These are phyloP conservation scores for Ophion costatus DNA, from an alignment of 2,888 invertebrate genomes.

Conservation along the genomic window DNA sequence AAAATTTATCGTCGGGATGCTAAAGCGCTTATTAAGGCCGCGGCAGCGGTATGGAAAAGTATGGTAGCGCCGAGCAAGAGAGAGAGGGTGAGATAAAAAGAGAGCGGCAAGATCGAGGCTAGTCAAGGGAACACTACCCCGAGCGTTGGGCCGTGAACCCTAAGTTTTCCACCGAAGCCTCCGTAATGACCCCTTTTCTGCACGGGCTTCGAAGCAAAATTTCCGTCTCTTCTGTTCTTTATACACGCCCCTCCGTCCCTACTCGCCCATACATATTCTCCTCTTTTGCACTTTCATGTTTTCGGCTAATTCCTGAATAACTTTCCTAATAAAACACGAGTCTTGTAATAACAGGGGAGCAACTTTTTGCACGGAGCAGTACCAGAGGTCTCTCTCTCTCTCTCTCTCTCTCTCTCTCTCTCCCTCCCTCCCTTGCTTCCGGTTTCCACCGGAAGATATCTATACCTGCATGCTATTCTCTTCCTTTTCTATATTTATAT, in stretches of 20 bases:
- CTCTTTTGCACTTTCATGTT: slow-evolving; percentile 63
- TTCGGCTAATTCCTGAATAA: slow-evolving; percentile 73
- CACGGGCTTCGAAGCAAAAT: slow-evolving; percentile 57
- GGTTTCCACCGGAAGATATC: slow-evolving; percentile 15
- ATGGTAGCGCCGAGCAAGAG: slow-evolving; percentile 10
- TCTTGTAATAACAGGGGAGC: slow-evolving; percentile 66
- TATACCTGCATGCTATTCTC: slow-evolving; percentile 4
- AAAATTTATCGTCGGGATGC: slow-evolving; percentile 79
- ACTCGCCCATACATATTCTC: slow-evolving; percentile 13
- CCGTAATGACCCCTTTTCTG: slow-evolving; percentile 72
- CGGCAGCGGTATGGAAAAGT: slow-evolving; percentile 13
- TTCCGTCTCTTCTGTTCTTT: slow-evolving; percentile 46
- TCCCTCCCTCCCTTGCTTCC: neutral
- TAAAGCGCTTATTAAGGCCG: slow-evolving; percentile 79
- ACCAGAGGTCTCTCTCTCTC: slow-evolving; percentile 29
- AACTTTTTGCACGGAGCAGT: slow-evolving; percentile 64
- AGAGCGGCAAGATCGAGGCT: slow-evolving; percentile 38
- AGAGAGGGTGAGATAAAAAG: slow-evolving; percentile 20
- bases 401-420: too few relatives aligned
- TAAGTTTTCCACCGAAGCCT: slow-evolving; percentile 71
- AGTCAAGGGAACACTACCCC: slow-evolving; percentile 49
- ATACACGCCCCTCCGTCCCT: neutral
- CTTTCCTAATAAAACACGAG: slow-evolving; percentile 77
- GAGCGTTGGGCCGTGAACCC: slow-evolving; percentile 67
- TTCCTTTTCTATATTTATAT: slow-evolving; percentile 50